Evolutionary conservation across 2,888 invertebrate genomes (phyloP), one percentile per base, ranked within the genome.

Genomic region (Allophyes oxyacanthae): DNA sequence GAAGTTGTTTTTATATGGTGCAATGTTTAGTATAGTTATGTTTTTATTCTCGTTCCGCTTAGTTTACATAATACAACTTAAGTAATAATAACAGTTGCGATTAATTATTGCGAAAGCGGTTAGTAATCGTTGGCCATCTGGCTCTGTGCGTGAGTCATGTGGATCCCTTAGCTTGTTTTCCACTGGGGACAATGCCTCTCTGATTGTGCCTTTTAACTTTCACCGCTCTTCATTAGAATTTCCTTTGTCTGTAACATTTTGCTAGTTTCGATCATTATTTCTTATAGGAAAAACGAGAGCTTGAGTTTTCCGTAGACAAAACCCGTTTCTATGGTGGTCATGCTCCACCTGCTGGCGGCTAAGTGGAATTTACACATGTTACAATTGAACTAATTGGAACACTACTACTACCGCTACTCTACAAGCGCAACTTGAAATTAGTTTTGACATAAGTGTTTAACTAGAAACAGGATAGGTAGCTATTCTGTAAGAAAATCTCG

Each of bases 71-170:
- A 81, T 60, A 68, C 71, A 70, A 77, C 57, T 63, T 61, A 64
- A 56, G 62, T 59, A 64, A 64, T 60, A 63, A 79, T 78, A 80
- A 71, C 85, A 86, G 82, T 77, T 87, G 84, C 77, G 73, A 74
- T 81, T 79, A 79, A 83, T 84, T 76, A 85, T 83, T 78, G 78
- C 79, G 63, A 82, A 77, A 73, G 72, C 70, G 77, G 83, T 84
- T 87, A 65, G 72, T 75, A 77, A 83, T 78, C 77, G 66, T 64
- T 61, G 58, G 63, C 82, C 87, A 87, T 84, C 84, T 87, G 87
- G 79, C 71, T 72, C 54, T 61, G 38, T 32, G 50, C 49, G 62
- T 84, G 85, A 85, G 65, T 86, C 85, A 86, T 64, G 45, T 55
- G 58, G 66, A 66, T 58, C 72, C 72, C 68, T 70, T 70, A 40